Evolutionary conservation across 2,888 invertebrate genomes (phyloP).

Genomic region (Yponomeuta sedellus): DNA sequence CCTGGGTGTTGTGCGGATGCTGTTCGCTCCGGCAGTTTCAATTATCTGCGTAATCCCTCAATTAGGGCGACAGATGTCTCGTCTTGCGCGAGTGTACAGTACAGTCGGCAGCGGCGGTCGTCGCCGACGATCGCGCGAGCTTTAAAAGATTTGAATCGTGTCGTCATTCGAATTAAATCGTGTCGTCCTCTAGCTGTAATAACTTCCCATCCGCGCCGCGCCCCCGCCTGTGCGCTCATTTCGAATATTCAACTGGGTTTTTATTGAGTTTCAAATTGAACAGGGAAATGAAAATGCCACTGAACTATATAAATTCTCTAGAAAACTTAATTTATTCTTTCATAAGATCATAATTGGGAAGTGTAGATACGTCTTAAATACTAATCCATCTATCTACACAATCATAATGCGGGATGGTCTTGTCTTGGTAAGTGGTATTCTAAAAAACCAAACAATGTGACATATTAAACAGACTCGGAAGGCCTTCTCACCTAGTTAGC

Average conservation of each 20-base stretch:
- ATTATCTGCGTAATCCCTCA: slow-evolving; percentile 82
- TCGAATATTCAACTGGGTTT: background rate
- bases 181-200: slow-evolving; percentile 23
- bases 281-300: background rate
- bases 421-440: too few relatives aligned
- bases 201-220: slow-evolving; percentile 28
- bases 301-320: background rate
- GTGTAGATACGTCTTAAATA: too few relatives aligned
- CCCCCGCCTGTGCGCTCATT: background rate
- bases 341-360: too few relatives aligned
- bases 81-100: slow-evolving; percentile 74
- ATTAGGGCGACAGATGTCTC: slow-evolving; percentile 79
- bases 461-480: too few relatives aligned
- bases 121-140: slow-evolving; percentile 53
- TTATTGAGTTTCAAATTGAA: background rate
- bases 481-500: too few relatives aligned
- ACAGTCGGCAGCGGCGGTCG: slow-evolving; percentile 60
- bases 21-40: slow-evolving; percentile 71
- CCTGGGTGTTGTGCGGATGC: slow-evolving; percentile 32
- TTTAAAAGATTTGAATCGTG: slow-evolving; percentile 12
- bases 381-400: too few relatives aligned
- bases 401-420: too few relatives aligned
- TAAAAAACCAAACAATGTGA: too few relatives aligned
- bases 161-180: background rate
- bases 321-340: too few relatives aligned